Conservation (phyloP, 2,113 vertebrate species). For the Oryzias melastigma region DNA sequence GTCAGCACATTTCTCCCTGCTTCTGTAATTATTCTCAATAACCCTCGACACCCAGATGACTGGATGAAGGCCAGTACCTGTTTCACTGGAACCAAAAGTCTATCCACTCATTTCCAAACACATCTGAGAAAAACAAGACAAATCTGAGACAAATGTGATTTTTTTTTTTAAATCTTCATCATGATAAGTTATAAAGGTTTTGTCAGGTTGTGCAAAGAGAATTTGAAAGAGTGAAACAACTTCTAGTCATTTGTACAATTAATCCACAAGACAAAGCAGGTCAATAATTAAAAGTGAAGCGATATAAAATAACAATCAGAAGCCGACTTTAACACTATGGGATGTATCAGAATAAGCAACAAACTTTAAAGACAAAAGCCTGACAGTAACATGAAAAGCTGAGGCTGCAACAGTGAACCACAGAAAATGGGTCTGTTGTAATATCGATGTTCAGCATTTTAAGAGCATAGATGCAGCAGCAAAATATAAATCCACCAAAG, state of each 20-base stretch:
- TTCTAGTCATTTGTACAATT: neutral
- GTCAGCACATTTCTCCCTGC: conserved; percentile 51
- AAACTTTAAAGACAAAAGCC: no score
- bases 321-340: no score
- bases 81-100: conserved; percentile 40
- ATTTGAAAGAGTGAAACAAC: neutral
- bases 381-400: no score
- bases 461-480: no score
- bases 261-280: no score
- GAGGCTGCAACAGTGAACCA: no score
- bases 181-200: conserved; percentile 22
- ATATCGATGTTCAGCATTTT: no score
- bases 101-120: conserved; percentile 54
- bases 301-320: no score
- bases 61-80: conserved; percentile 54
- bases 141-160: neutral
- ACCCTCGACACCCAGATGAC: conserved; percentile 43
- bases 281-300: no score
- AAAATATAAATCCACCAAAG: no score
- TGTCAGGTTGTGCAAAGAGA: conserved; percentile 21
- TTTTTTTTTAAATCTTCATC: conserved; percentile 6
- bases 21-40: conserved; percentile 51
- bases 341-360: no score
- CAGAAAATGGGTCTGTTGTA: no score
- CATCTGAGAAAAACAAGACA: conserved; percentile 28